A percentile compares a stretch with the other conserved stretches of the same genome.
These are phyloP conservation scores for Danio jaintianensis DNA, from an alignment of 2,797 vertebrate species.

Conservation along the genomic window DNA sequence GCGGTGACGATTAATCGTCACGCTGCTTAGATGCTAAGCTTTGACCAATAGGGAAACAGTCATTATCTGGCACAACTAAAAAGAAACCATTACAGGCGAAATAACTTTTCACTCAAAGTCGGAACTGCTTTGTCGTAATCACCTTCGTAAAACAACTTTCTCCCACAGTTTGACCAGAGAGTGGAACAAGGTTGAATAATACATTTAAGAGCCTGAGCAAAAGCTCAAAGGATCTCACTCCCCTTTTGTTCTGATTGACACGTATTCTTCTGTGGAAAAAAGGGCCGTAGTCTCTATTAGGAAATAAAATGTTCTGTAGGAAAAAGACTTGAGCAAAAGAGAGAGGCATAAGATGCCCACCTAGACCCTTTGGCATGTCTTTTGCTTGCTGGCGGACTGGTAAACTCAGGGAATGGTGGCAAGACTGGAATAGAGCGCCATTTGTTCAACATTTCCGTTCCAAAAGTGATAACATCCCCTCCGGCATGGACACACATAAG, in stretches of 20 bases:
- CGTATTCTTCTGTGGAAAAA: conserved; percentile 49
- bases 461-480: conserved; percentile 1
- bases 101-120: conserved; percentile 40
- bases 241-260: conserved; percentile 51
- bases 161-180: conserved; percentile 15
- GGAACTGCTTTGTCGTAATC: conserved; percentile 38
- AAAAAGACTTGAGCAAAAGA: neutral
- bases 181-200: conserved; percentile 26
- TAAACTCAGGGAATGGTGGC: neutral
- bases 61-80: conserved; percentile 36
- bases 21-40: conserved; percentile 21
- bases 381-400: conserved; percentile 22
- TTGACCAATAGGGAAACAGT: conserved; percentile 31
- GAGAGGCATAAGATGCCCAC: conserved; percentile 18
- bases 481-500: neutral
- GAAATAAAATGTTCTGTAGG: conserved; percentile 23
- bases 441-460: conserved; percentile 13
- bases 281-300: conserved; percentile 46
- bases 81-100: conserved; percentile 43
- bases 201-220: conserved; percentile 7
- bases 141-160: conserved; percentile 32
- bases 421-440: neutral
- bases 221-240: conserved; percentile 24
- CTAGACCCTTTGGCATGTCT: conserved; percentile 17
- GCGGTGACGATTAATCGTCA: neutral